Conservation (phyloP, 2,797 vertebrate genomes). For the Cheirogaleus major region DNA sequence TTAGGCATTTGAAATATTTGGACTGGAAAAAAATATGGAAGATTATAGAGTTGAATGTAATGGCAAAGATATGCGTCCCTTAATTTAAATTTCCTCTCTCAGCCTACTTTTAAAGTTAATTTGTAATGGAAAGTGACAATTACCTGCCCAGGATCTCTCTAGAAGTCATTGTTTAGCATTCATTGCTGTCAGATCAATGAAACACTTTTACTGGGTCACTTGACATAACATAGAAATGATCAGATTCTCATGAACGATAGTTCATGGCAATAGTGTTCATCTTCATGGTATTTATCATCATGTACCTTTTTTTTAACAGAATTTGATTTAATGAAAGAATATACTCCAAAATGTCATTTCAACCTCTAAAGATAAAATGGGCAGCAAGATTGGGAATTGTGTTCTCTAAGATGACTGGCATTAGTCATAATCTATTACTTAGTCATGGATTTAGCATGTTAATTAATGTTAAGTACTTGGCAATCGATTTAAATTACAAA, state of each 20-base stretch:
- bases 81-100: background rate
- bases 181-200: background rate
- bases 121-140: background rate
- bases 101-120: background rate
- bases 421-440: constrained; percentile 69
- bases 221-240: background rate
- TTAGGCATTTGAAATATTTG: constrained; percentile 38
- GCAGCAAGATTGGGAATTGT: constrained; percentile 35
- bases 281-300: background rate
- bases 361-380: constrained; percentile 1
- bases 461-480: constrained; percentile 70
- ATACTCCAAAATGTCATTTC: background rate
- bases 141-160: background rate
- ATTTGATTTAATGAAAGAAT: constrained; percentile 1
- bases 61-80: background rate
- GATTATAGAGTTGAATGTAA: background rate
- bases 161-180: background rate
- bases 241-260: background rate
- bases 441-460: constrained; percentile 66
- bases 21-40: background rate
- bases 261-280: background rate
- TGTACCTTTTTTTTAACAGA: background rate
- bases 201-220: background rate
- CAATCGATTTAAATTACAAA: constrained; percentile 73
- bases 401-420: constrained; percentile 67